phyloP scores from a whole-genome alignment of 2,888 invertebrate species.

The Orthosia incerta region DNA sequence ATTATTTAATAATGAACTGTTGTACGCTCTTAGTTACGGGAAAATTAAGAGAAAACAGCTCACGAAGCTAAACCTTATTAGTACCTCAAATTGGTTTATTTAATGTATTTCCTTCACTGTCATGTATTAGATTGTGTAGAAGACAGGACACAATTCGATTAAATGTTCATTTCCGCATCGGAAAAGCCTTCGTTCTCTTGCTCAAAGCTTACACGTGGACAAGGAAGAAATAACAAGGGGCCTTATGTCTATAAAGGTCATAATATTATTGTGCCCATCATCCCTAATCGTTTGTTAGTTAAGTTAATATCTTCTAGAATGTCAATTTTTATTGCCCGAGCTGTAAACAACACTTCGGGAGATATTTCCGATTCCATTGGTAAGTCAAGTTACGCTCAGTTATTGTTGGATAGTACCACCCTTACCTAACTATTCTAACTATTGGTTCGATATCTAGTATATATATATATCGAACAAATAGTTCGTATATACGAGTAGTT shows the following conservation, averaged over 20 bases:
- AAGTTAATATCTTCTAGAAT: too few species aligned
- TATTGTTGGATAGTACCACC: background rate
- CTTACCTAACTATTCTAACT: background rate
- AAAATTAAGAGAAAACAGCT: background rate
- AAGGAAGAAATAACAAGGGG: background rate
- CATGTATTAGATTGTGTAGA: too few species aligned
- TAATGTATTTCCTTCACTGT: too few species aligned
- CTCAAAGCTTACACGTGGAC: background rate
- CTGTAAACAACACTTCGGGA: background rate
- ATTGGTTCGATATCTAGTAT: background rate
- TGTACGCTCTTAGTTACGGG: background rate
- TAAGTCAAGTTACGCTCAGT: background rate
- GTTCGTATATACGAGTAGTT: too few species aligned
- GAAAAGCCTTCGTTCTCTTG: background rate
- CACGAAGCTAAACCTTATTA: too few species aligned
- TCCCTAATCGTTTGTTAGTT: too few species aligned
- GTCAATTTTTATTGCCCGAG: too few species aligned
- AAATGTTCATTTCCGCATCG: too few species aligned
- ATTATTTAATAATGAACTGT: slow-evolving; percentile 1
- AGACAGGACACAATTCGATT: too few species aligned
- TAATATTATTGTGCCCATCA: background rate
- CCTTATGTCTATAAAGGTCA: background rate
- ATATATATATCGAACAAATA: too few species aligned
- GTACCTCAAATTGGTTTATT: too few species aligned
- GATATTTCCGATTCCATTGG: background rate